phyloP scores from a whole-genome alignment of 2,797 vertebrate genomes.

The Esox masquinongy region DNA sequence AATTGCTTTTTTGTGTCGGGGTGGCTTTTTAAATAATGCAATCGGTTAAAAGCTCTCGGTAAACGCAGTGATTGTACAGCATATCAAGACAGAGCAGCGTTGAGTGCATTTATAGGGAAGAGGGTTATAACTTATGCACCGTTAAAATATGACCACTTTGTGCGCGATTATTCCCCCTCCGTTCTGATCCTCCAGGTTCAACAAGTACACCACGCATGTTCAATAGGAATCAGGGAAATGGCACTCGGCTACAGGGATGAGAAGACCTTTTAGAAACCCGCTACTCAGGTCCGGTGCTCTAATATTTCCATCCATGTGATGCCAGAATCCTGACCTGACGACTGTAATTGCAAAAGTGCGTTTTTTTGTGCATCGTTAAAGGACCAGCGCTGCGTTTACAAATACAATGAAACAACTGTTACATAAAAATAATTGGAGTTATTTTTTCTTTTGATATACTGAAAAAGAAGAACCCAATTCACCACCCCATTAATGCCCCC shows the following conservation, averaged over 20 bases:
- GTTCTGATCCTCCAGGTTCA: constrained; percentile 62
- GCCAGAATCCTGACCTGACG: too few relatives aligned
- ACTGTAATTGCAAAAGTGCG: too few relatives aligned
- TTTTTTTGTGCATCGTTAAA: too few relatives aligned
- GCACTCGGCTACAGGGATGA: constrained; percentile 50
- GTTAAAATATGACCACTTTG: constrained; percentile 64
- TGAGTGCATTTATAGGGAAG: constrained; percentile 65
- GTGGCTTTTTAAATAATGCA: constrained; percentile 79
- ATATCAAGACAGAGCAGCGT: constrained; percentile 64
- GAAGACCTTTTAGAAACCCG: constrained; percentile 50
- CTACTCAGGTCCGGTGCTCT: constrained; percentile 39
- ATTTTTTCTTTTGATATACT: too few relatives aligned
- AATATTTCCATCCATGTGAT: constrained; percentile 23
- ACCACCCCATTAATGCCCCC: too few relatives aligned
- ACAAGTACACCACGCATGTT: constrained; percentile 56
- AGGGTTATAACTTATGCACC: constrained; percentile 71
- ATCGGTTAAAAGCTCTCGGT: constrained; percentile 76
- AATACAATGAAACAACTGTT: too few relatives aligned
- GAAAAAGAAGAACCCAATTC: too few relatives aligned
- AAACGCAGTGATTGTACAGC: constrained; percentile 66
- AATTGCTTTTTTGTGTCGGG: constrained; percentile 77
- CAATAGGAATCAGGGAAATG: constrained; percentile 1
- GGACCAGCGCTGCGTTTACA: too few relatives aligned
- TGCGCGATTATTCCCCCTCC: constrained; percentile 51
- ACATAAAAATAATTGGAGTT: too few relatives aligned